Percentiles rank a stretch among this genome's conserved stretches.
Conservation (phyloP, 2,113 vertebrate genomes). For the Scytalopus superciliaris region DNA sequence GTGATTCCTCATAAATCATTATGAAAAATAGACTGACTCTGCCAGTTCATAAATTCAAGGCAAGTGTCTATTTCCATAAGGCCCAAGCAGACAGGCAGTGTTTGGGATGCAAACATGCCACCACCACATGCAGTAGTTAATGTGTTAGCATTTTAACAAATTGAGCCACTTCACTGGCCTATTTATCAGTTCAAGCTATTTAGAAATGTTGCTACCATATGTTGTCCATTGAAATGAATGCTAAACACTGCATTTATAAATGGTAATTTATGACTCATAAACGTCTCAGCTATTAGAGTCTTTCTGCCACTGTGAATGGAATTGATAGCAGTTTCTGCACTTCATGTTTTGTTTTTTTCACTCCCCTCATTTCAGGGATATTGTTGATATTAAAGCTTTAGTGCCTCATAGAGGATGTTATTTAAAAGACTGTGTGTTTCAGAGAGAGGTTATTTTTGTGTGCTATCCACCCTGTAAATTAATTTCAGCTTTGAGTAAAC, state of each 20-base stretch:
- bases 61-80: slow-evolving; percentile 43
- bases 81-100: slow-evolving; percentile 34
- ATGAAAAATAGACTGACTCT: slow-evolving; percentile 58
- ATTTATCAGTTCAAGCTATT: slow-evolving; percentile 81
- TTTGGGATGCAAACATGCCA: slow-evolving; percentile 64
- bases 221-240: slow-evolving; percentile 77
- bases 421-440: slow-evolving; percentile 57
- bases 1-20: slow-evolving; percentile 64
- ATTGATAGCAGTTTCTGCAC: slow-evolving; percentile 74
- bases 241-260: slow-evolving; percentile 79
- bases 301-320: slow-evolving; percentile 79
- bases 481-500: not conserved
- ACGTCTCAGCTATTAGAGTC: slow-evolving; percentile 77
- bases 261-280: slow-evolving; percentile 81
- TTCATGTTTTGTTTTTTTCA: slow-evolving; percentile 31
- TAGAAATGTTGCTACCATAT: slow-evolving; percentile 77
- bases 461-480: not conserved
- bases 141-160: slow-evolving; percentile 77
- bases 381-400: slow-evolving; percentile 71
- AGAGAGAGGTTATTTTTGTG: slow-evolving; percentile 65
- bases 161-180: slow-evolving; percentile 75
- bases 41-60: slow-evolving; percentile 69
- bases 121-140: slow-evolving; percentile 65
- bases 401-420: slow-evolving; percentile 66
- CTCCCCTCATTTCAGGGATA: slow-evolving; percentile 64